These are phyloP conservation scores for Calcarius ornatus DNA, from an alignment of 2,113 vertebrate genomes.

Conservation along the genomic window DNA sequence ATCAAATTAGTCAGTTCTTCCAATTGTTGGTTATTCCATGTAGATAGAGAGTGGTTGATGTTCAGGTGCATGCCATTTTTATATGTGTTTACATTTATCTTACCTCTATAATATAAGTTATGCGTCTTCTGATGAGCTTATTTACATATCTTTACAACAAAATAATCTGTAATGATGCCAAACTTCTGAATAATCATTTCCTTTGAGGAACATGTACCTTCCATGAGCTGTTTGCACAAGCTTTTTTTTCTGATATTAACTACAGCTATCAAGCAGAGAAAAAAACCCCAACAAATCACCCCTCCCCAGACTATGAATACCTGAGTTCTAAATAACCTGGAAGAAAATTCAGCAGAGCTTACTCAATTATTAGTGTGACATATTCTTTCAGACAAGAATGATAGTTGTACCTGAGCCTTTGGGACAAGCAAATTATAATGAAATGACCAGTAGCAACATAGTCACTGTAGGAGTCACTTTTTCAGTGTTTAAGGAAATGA, in stretches of 20 bases:
- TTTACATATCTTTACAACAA: neutral
- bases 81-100: neutral
- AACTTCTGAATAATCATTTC: neutral
- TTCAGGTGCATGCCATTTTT: neutral
- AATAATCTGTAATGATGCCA: neutral
- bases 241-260: neutral
- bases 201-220: neutral
- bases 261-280: fast-evolving
- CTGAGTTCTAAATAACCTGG: neutral
- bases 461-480: fast-evolving
- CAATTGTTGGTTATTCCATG: neutral
- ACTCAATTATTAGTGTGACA: neutral
- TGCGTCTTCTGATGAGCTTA: neutral
- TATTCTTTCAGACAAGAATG: neutral
- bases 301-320: no score
- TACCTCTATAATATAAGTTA: neutral
- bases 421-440: neutral
- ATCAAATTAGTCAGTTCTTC: neutral
- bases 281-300: neutral
- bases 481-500: neutral
- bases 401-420: neutral
- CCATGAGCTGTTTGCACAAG: neutral
- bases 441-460: neutral
- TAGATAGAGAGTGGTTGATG: neutral
- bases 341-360: neutral